These are phyloP conservation scores for Stercorarius parasiticus DNA, from an alignment of 2,113 vertebrate genomes.

Conservation along the genomic window DNA sequence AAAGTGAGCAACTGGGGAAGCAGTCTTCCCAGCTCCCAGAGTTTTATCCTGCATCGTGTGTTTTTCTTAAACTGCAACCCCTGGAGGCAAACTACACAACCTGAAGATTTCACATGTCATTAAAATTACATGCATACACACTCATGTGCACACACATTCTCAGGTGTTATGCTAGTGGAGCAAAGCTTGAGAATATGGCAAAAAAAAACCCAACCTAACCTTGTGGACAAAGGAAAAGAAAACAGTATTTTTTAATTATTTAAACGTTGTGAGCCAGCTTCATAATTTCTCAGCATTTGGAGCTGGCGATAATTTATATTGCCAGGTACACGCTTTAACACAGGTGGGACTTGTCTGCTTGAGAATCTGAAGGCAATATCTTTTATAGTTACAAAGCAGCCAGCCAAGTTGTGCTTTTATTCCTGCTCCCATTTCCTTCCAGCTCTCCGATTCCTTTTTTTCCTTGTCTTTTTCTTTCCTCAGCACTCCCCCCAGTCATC, in stretches of 20 bases:
- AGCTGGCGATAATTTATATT: neutral
- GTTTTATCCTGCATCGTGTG: neutral
- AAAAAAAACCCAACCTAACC: neutral
- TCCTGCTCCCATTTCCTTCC: neutral
- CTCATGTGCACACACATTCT: neutral
- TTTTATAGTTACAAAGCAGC: neutral
- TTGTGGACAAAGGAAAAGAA: conserved; percentile 14
- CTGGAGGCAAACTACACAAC: neutral
- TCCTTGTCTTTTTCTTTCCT: neutral
- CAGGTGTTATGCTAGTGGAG: neutral
- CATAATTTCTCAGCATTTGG: conserved; percentile 13
- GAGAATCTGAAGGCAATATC: conserved; percentile 10
- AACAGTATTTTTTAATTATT: neutral
- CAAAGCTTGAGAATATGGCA: neutral
- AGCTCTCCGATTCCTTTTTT: neutral
- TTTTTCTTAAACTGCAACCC: neutral
- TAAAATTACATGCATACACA: neutral
- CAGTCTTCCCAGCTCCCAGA: neutral
- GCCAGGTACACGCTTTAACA: neutral
- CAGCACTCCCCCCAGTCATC: neutral
- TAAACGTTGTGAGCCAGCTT: neutral
- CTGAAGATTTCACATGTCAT: neutral
- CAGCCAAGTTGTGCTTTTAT: neutral
- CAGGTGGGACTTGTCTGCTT: neutral
- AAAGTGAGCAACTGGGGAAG: neutral